Percentiles rank a stretch among this genome's conserved stretches.
Conservation (phyloP, 2,888 invertebrate species). For the Uropetala carovei region DNA sequence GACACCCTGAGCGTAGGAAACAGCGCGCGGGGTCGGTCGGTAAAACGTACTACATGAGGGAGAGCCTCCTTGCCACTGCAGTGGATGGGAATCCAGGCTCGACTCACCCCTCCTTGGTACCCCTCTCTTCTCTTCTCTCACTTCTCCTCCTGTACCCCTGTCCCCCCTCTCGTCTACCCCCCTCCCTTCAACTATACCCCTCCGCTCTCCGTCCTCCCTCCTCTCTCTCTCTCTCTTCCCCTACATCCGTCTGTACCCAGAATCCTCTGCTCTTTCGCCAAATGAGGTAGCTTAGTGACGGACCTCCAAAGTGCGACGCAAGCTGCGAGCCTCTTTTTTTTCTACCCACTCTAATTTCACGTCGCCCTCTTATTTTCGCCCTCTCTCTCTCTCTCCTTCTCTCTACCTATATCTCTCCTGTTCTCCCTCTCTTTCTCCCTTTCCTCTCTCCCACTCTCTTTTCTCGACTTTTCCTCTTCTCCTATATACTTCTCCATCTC, state of each 20-base stretch:
- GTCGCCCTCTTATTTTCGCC: background rate
- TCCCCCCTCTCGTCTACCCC: background rate
- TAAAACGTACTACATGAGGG: conserved; percentile 60
- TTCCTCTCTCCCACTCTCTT: background rate
- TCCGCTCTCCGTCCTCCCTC: background rate
- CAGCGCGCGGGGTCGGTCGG: conserved; percentile 37
- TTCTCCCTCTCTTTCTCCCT: background rate
- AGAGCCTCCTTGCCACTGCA: conserved; percentile 61
- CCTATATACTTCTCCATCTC: background rate
- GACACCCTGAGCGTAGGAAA: conserved; percentile 34
- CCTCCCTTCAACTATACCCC: conserved; percentile 10
- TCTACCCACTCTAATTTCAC: background rate
- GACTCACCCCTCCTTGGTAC: background rate
- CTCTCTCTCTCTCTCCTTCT: background rate
- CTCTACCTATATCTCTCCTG: background rate
- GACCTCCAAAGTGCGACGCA: background rate
- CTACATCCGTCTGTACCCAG: conserved; percentile 55
- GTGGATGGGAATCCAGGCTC: conserved; percentile 54
- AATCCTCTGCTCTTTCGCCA: conserved; percentile 55
- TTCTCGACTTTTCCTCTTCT: background rate
- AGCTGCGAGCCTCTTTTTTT: background rate
- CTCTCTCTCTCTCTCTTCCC: conserved; percentile 20
- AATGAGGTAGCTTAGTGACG: conserved; percentile 28
- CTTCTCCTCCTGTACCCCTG: background rate
- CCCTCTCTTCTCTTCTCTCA: background rate